These are phyloP conservation scores for Drosophila ochracea DNA, from an alignment of 2,888 invertebrate genomes.

Conservation along the genomic window DNA sequence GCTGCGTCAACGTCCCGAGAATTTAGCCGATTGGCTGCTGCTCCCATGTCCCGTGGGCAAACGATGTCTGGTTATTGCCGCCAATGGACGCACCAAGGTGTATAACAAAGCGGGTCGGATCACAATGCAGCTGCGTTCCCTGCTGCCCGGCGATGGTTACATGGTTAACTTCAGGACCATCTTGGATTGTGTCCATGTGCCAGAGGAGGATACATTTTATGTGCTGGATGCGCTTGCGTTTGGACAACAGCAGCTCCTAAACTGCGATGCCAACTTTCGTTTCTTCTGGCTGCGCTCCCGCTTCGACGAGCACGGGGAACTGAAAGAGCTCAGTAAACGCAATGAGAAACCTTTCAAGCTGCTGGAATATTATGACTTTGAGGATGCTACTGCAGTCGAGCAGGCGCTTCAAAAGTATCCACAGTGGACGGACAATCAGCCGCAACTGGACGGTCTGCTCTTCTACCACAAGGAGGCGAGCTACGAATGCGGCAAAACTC, in stretches of 20 bases:
- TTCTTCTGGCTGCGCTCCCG: slow-evolving; percentile 93
- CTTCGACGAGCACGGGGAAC: slow-evolving; percentile 87
- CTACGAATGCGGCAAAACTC: slow-evolving; percentile 92
- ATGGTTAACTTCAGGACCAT: slow-evolving; percentile 83
- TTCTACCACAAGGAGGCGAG: slow-evolving; percentile 95
- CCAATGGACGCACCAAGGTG: slow-evolving; percentile 88
- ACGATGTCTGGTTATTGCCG: slow-evolving; percentile 92
- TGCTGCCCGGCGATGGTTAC: slow-evolving; percentile 78
- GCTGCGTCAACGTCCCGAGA: slow-evolving; percentile 93
- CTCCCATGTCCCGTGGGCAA: slow-evolving; percentile 94
- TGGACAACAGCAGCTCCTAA: slow-evolving; percentile 78
- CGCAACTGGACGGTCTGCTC: slow-evolving; percentile 92
- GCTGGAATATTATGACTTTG: slow-evolving; percentile 75
- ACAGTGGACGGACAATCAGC: slow-evolving; percentile 82
- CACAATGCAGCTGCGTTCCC: slow-evolving; percentile 86
- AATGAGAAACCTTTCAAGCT: slow-evolving; percentile 72
- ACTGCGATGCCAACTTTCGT: slow-evolving; percentile 89
- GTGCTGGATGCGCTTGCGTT: slow-evolving; percentile 90
- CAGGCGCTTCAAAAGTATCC: slow-evolving; percentile 76
- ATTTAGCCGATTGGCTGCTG: slow-evolving; percentile 91
- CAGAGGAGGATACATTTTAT: slow-evolving; percentile 87
- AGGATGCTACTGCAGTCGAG: slow-evolving; percentile 67
- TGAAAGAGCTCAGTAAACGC: slow-evolving; percentile 30
- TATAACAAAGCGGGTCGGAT: slow-evolving; percentile 89
- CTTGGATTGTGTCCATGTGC: slow-evolving; percentile 93